These are phyloP conservation scores for Istiophorus platypterus DNA, from an alignment of 2,113 vertebrate species.

Conservation along the genomic window DNA sequence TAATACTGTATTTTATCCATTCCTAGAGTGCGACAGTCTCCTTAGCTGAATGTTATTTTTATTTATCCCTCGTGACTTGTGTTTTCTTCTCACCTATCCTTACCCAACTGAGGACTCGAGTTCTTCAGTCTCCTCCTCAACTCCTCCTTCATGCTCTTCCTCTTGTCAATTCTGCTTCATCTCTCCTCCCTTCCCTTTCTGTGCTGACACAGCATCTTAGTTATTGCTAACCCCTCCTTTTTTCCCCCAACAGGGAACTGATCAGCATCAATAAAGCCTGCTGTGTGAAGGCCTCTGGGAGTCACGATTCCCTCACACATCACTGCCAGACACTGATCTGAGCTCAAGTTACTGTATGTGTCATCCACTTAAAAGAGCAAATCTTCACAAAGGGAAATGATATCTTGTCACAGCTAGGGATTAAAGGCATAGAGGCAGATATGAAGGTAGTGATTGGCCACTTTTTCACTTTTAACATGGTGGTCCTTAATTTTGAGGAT, in stretches of 20 bases:
- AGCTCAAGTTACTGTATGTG: constrained; percentile 34
- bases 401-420: background rate
- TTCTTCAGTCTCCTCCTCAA: background rate
- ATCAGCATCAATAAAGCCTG: constrained; percentile 29
- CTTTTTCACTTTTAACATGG: background rate
- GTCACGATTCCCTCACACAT: constrained; percentile 19
- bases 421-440: background rate
- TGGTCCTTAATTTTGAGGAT: background rate
- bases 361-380: constrained; percentile 10
- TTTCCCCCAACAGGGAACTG: background rate
- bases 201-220: constrained; percentile 65
- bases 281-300: constrained; percentile 8
- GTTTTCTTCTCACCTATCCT: constrained; percentile 18
- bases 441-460: background rate
- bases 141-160: constrained; percentile 1
- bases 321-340: constrained; percentile 31
- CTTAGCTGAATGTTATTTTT: background rate
- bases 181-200: constrained; percentile 2
- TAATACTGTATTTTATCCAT: background rate
- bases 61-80: constrained; percentile 29
- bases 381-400: constrained; percentile 23
- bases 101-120: background rate
- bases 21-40: background rate
- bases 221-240: constrained; percentile 21
- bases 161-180: constrained; percentile 28